A percentile compares a stretch with the other conserved stretches of the same genome.
Conservation (phyloP, 2,113 vertebrate genomes). For the Laticauda colubrina region DNA sequence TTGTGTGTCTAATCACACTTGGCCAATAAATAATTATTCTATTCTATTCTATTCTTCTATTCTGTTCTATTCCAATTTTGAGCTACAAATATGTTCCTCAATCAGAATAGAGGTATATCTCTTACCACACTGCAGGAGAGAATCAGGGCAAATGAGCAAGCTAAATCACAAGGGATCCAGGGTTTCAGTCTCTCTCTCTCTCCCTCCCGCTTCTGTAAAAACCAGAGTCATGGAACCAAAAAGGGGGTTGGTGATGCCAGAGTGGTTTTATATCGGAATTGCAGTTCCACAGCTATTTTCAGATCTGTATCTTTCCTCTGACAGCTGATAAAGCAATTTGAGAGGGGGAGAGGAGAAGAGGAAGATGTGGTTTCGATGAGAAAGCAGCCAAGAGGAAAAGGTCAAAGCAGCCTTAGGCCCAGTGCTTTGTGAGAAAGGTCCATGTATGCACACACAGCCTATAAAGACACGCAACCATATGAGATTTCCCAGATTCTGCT, state of each 20-base stretch:
- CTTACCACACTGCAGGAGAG: not conserved
- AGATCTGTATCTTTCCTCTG: not conserved
- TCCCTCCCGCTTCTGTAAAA: not conserved
- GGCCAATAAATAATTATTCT: too few relatives aligned
- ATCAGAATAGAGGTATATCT: not conserved
- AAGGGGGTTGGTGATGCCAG: not conserved
- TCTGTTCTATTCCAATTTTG: not conserved
- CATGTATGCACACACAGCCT: not conserved
- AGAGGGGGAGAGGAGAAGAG: not conserved
- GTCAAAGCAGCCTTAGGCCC: not conserved
- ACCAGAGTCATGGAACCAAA: not conserved
- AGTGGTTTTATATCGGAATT: not conserved
- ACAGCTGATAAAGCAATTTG: not conserved
- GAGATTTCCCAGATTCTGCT: not conserved
- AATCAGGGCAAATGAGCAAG: not conserved
- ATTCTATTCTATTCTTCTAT: too few relatives aligned
- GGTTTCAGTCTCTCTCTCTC: too few relatives aligned
- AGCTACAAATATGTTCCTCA: not conserved
- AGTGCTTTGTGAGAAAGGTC: not conserved
- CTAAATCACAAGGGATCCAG: not conserved
- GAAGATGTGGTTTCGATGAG: not conserved
- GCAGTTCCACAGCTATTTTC: not conserved
- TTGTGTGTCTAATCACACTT: too few relatives aligned
- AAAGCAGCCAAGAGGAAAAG: not conserved
- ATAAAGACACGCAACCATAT: not conserved